Percentiles rank a stretch among this genome's conserved stretches.
These are phyloP conservation scores for Punctoribates punctum DNA, from an alignment of 2,888 invertebrate species.

Conservation along the genomic window DNA sequence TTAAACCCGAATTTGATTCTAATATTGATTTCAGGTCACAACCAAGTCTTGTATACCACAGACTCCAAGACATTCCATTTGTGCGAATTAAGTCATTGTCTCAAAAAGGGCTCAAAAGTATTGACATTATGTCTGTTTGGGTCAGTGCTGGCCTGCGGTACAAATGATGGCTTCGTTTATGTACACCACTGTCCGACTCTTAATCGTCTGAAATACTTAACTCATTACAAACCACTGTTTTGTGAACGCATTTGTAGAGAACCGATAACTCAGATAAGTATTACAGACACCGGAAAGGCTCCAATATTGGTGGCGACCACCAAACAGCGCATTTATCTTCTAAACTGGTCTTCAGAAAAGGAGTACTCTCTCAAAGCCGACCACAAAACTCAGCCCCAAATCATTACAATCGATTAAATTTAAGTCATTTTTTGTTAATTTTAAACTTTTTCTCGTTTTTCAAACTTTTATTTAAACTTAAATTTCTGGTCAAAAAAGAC, in stretches of 20 bases:
- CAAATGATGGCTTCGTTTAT: not conserved
- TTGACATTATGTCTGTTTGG: not conserved
- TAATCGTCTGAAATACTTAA: not conserved
- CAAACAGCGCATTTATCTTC: not conserved
- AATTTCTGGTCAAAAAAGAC: too few species aligned
- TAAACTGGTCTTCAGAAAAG: not conserved
- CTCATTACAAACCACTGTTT: constrained; percentile 13
- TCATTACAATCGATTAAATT: not conserved
- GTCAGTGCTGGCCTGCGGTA: constrained; percentile 13
- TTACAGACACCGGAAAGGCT: not conserved
- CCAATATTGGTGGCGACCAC: not conserved
- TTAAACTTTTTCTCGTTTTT: too few species aligned
- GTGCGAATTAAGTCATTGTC: not conserved
- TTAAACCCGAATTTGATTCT: not conserved
- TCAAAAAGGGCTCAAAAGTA: not conserved
- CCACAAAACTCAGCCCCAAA: too few species aligned
- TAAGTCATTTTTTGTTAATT: too few species aligned
- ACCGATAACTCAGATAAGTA: not conserved
- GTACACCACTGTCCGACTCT: not conserved
- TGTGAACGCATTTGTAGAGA: not conserved
- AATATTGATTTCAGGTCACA: not conserved
- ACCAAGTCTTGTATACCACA: not conserved
- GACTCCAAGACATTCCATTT: constrained; percentile 24
- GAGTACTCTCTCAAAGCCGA: too few species aligned
- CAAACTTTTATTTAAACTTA: too few species aligned